Percentiles rank a stretch among this genome's conserved stretches.
Conservation (phyloP, 2,113 vertebrate genomes). For the Daboia siamensis region DNA sequence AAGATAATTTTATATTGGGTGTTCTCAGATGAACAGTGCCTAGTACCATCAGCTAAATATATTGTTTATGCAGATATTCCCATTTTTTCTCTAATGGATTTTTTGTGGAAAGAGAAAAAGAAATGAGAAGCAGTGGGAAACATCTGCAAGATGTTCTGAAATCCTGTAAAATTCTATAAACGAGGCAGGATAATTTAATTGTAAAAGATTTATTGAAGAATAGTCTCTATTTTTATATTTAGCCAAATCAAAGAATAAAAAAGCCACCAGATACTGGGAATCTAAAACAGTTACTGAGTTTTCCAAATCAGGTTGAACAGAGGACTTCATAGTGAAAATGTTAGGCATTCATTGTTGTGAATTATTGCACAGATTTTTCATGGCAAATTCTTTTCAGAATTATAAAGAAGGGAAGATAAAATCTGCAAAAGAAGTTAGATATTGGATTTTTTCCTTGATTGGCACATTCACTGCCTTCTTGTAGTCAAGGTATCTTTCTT, state of each 20-base stretch:
- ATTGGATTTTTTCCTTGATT: slow-evolving; percentile 19
- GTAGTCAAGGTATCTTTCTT: slow-evolving; percentile 24
- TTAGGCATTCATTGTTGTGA: neutral
- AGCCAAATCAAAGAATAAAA: neutral
- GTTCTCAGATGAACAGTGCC: neutral
- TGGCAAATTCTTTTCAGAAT: slow-evolving; percentile 2
- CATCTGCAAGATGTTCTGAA: neutral
- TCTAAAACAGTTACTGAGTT: rapidly evolving
- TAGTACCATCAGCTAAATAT: neutral
- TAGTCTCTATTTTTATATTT: slow-evolving; percentile 12
- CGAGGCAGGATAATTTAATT: neutral
- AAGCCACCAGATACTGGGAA: slow-evolving; percentile 1
- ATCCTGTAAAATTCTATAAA: neutral
- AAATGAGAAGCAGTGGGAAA: neutral
- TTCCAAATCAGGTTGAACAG: slow-evolving; percentile 20
- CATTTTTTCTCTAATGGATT: neutral
- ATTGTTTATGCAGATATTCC: neutral
- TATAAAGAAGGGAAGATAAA: neutral
- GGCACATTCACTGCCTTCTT: neutral
- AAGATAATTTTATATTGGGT: neutral
- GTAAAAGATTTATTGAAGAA: neutral
- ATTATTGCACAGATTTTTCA: neutral
- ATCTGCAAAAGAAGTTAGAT: slow-evolving; percentile 19
- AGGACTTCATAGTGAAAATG: neutral
- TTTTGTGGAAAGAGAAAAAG: neutral